Conservation (phyloP, 2,888 invertebrate genomes). For the Camponotus fellah region DNA sequence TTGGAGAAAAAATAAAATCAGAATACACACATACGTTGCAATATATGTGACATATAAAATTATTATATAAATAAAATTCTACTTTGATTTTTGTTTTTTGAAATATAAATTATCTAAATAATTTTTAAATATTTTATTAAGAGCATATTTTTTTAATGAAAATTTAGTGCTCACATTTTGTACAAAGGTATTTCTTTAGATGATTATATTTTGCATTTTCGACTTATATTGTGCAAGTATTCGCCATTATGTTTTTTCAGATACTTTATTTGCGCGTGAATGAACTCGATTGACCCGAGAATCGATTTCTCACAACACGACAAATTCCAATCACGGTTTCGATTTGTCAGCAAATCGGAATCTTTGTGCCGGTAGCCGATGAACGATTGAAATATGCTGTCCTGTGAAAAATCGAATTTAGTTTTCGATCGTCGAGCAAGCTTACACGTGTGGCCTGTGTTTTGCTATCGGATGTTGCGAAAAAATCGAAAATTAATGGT, state of each 20-base stretch:
- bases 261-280: background rate
- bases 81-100: background rate
- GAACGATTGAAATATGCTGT: slow-evolving; percentile 61
- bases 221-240: background rate
- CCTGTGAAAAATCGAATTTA: slow-evolving; percentile 42
- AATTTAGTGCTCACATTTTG: background rate
- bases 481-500: slow-evolving; percentile 9
- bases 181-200: background rate
- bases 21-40: background rate
- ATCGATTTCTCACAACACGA: slow-evolving; percentile 3
- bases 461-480: slow-evolving; percentile 34
- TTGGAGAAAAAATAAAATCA: background rate
- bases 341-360: slow-evolving; percentile 53
- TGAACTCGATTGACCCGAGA: slow-evolving; percentile 40
- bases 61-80: background rate
- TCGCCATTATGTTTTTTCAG: background rate
- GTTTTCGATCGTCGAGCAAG: slow-evolving; percentile 69
- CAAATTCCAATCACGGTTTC: slow-evolving; percentile 25
- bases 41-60: background rate
- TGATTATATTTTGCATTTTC: background rate
- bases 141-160: background rate
- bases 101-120: background rate
- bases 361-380: slow-evolving; percentile 36
- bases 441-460: background rate
- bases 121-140: background rate